Base-by-base conservation (phyloP, 92 coral and sea anemone genomes). In the Parazoanthus darwini region DNA sequence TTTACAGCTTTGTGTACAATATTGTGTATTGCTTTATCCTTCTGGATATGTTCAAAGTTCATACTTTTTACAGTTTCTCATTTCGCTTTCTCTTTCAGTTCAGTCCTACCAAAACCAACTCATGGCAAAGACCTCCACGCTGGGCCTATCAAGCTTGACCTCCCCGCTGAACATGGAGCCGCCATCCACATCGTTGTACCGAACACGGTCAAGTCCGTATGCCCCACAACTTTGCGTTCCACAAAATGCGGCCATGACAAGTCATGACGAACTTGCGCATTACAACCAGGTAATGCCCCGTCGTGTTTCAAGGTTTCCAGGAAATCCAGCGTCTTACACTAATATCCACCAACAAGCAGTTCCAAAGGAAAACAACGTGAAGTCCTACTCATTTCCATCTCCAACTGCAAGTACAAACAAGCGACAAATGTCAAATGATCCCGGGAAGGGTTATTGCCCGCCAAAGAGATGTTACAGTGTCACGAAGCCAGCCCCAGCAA, bases 111-210 rank as follows among this genome's bases (percentile, higher is more conserved):
- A 71, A 33, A 84, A 46, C 67, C 44, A 58, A 44, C 35, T 71
- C 79, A 84, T 84, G 79, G 78, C 77, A 11, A 84, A 51, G 68
- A 84, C 46, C 33, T 84, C 87, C 14, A 70, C 87, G 16, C 36
- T 70, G 54, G 87, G 87, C 66, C 67, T 84, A 35, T 48, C 87
- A 11, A 70, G 87, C 18, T 71, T 84, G 79, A 71, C 67, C 16
- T 84, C 87, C 42, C 87, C 87, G 4, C 87, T 84, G 79, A 84
- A 48, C 79, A 50, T 26, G 9, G 87, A 84, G n/a, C 44, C 37
- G 26, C 35, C 43, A 29, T 46, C 87, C 33, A 4, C 22, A 29
- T 66, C 35, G 23, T 25, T 84, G 42, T 84, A 50, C 66, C 87
- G 56, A 16, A 51, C 44, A 84, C 14, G 44, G 29, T 35, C 75